Evolutionary conservation across 2,113 vertebrate genomes (phyloP).

Genomic region (Lota lota): DNA sequence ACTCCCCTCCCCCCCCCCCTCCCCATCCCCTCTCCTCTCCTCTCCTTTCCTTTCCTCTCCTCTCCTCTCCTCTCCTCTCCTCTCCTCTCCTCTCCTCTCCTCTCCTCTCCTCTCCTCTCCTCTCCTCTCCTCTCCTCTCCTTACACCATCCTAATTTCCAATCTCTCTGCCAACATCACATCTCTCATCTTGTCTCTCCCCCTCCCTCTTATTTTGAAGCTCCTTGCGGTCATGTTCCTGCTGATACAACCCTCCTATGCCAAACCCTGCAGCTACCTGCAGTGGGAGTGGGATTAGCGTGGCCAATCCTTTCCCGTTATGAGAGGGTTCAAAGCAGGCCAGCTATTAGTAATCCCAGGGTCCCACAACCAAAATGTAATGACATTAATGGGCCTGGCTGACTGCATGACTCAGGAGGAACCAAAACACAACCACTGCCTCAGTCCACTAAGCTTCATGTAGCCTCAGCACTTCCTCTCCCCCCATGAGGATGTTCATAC

Average conservation of each 20-base stretch:
- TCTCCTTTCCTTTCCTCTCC: no score
- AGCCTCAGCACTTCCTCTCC: neutral
- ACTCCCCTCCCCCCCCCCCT: no score
- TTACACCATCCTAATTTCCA: no score
- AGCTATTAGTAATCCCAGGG: constrained; percentile 45
- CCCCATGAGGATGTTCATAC: neutral
- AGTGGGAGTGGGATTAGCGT: constrained; percentile 34
- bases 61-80: no score
- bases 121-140: no score
- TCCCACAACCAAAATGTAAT: constrained; percentile 35
- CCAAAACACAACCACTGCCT: neutral
- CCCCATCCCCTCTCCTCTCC: no score
- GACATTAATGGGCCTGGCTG: constrained; percentile 39
- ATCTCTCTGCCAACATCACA: no score
- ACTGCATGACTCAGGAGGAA: constrained; percentile 6
- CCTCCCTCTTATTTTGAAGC: neutral
- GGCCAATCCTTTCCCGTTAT: constrained; percentile 29
- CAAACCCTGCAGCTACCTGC: constrained; percentile 24
- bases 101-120: no score
- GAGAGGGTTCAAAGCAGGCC: constrained; percentile 25
- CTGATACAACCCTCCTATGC: constrained; percentile 15
- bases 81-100: no score
- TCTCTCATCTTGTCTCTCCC: neutral
- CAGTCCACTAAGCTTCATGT: neutral
- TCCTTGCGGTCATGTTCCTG: neutral